Percentiles rank a stretch among this genome's conserved stretches.
Conservation (phyloP, 1,140 invertebrate species). For the Orussus abietinus region DNA sequence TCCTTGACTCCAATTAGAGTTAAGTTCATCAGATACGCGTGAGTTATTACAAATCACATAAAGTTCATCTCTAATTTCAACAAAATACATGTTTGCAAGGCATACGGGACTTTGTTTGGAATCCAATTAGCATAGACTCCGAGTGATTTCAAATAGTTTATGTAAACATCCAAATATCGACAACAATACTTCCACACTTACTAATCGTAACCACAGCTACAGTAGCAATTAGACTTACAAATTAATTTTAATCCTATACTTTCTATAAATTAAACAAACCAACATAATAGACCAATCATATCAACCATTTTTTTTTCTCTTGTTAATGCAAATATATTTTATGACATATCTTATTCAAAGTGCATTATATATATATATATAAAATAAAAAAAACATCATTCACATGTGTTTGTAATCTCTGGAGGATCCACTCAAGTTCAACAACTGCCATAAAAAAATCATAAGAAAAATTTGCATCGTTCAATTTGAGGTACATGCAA, state of each 20-base stretch:
- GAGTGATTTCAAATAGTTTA: too few relatives aligned
- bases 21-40: constrained; percentile 8
- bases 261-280: constrained; percentile 1
- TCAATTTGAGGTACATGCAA: too few relatives aligned
- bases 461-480: too few relatives aligned
- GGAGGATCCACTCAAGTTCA: not conserved
- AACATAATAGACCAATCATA: constrained; percentile 1
- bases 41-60: constrained; percentile 12
- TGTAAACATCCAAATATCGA: too few relatives aligned
- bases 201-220: too few relatives aligned
- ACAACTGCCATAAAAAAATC: too few relatives aligned
- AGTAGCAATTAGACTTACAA: too few relatives aligned
- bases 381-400: constrained; percentile 12
- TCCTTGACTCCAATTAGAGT: constrained; percentile 8
- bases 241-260: constrained; percentile 1
- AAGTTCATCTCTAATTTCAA: constrained; percentile 13
- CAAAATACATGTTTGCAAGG: constrained; percentile 17
- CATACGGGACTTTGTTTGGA: constrained; percentile 12
- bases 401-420: not conserved
- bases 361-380: constrained; percentile 2
- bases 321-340: not conserved
- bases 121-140: not conserved
- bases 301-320: not conserved
- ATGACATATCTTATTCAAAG: not conserved
- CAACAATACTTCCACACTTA: too few relatives aligned